A percentile compares a stretch with the other conserved stretches of the same genome.
Conservation (phyloP, 2,888 invertebrate species). For the Eupithecia dodoneata region DNA sequence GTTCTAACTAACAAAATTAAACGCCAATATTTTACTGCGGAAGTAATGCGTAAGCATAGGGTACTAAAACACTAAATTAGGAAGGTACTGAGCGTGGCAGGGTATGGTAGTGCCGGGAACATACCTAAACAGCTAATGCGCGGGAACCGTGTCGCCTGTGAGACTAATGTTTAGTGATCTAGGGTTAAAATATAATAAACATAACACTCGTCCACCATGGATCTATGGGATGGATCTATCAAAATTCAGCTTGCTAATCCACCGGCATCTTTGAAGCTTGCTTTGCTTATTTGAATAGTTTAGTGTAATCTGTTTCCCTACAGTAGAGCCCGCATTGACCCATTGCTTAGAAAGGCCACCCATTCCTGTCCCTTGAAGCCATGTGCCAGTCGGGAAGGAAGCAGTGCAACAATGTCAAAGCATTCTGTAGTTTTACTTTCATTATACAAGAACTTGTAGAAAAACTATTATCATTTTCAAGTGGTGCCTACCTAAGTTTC, state of each 20-base stretch:
- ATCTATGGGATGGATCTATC: not conserved
- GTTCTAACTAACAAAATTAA: too few species aligned
- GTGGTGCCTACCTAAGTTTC: not conserved
- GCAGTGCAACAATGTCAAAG: not conserved
- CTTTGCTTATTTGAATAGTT: not conserved
- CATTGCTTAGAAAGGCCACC: not conserved
- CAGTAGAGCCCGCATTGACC: not conserved
- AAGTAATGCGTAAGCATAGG: too few species aligned
- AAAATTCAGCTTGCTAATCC: not conserved
- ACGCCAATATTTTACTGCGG: too few species aligned
- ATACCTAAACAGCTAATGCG: too few species aligned
- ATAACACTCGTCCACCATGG: not conserved
- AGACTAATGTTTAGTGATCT: too few species aligned
- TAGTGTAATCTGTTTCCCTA: not conserved
- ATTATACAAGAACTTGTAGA: not conserved
- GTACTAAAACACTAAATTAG: too few species aligned
- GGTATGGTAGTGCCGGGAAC: too few species aligned
- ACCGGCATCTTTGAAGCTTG: not conserved
- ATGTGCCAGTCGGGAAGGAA: not conserved
- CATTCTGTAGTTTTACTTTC: not conserved
- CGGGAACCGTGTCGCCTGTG: too few species aligned
- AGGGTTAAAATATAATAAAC: too few species aligned
- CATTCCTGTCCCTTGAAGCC: not conserved
- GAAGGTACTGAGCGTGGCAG: too few species aligned
- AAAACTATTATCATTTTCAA: slow-evolving; percentile 1